Evolutionary conservation across 2,797 vertebrate genomes (phyloP).

Genomic region (Pygocentrus nattereri): DNA sequence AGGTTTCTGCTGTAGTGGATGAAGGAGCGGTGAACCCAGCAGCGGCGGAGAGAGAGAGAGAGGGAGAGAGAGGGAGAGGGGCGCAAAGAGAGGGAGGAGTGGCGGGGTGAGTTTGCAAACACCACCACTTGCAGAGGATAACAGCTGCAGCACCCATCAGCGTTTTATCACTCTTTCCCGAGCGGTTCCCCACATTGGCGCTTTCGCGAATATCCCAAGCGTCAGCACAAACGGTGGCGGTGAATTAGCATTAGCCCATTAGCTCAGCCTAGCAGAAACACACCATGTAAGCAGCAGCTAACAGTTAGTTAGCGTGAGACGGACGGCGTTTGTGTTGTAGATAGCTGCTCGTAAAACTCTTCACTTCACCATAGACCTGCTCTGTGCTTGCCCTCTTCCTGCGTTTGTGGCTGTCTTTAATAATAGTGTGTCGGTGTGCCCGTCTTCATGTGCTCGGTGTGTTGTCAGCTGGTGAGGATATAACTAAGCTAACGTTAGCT

Average conservation of each 20-base stretch:
- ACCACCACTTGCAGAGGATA: constrained; percentile 25
- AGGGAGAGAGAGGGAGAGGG: constrained; percentile 66
- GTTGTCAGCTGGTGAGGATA: background rate
- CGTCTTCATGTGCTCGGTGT: background rate
- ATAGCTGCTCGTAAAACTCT: background rate
- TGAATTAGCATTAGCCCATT: constrained; percentile 49
- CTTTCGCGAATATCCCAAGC: background rate
- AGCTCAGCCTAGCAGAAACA: constrained; percentile 19
- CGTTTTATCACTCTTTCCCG: background rate
- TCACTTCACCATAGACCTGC: background rate
- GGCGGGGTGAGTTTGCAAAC: constrained; percentile 72
- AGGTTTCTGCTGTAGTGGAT: constrained; percentile 50
- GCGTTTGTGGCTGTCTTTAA: background rate
- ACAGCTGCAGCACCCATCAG: background rate
- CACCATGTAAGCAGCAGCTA: background rate
- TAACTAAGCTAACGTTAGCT: constrained; percentile 16
- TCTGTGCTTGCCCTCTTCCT: background rate
- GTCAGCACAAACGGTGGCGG: background rate
- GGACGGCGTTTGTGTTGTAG: background rate
- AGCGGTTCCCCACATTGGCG: background rate
- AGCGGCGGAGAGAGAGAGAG: constrained; percentile 68
- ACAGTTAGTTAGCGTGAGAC: background rate
- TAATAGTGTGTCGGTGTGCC: background rate
- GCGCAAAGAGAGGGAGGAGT: constrained; percentile 63
- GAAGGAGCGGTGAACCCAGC: constrained; percentile 49